These are phyloP conservation scores for Ischnura elegans DNA, from an alignment of 2,888 invertebrate species.

Conservation along the genomic window DNA sequence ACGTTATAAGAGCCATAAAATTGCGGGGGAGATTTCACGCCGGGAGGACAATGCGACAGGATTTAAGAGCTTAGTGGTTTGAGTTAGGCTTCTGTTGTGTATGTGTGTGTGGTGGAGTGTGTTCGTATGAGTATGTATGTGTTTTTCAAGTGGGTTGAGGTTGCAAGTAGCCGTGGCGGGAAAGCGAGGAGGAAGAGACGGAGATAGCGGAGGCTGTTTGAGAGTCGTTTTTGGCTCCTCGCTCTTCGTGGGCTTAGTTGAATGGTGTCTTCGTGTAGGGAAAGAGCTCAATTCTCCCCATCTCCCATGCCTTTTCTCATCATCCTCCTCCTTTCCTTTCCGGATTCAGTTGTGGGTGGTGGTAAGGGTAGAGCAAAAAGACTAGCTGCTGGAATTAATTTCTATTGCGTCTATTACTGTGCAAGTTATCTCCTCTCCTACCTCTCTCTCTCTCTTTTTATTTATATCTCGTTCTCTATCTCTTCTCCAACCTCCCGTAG, in stretches of 20 bases:
- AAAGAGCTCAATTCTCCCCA: background rate
- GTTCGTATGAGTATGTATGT: background rate
- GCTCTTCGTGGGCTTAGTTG: slow-evolving; percentile 21
- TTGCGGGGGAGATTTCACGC: slow-evolving; percentile 41
- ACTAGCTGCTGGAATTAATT: slow-evolving; percentile 30
- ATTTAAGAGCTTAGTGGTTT: slow-evolving; percentile 41
- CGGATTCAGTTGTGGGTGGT: background rate
- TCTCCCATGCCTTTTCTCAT: background rate
- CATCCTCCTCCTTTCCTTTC: background rate
- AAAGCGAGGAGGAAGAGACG: background rate
- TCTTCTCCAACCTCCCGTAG: background rate
- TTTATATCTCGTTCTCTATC: no score
- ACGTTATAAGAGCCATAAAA: slow-evolving; percentile 34
- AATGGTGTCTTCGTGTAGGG: slow-evolving; percentile 1
- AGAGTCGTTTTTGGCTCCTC: slow-evolving; percentile 19
- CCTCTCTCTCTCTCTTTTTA: background rate
- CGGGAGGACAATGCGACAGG: slow-evolving; percentile 41
- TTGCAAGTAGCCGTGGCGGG: slow-evolving; percentile 3
- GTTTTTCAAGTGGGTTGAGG: slow-evolving; percentile 21
- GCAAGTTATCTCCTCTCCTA: slow-evolving; percentile 4
- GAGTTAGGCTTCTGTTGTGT: slow-evolving; percentile 32
- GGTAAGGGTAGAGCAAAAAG: background rate
- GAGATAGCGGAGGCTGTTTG: background rate
- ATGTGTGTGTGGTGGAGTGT: background rate
- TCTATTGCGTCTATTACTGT: slow-evolving; percentile 25